Evolutionary conservation across 2,888 invertebrate genomes (phyloP).

Genomic region (Drosophila affinis): DNA sequence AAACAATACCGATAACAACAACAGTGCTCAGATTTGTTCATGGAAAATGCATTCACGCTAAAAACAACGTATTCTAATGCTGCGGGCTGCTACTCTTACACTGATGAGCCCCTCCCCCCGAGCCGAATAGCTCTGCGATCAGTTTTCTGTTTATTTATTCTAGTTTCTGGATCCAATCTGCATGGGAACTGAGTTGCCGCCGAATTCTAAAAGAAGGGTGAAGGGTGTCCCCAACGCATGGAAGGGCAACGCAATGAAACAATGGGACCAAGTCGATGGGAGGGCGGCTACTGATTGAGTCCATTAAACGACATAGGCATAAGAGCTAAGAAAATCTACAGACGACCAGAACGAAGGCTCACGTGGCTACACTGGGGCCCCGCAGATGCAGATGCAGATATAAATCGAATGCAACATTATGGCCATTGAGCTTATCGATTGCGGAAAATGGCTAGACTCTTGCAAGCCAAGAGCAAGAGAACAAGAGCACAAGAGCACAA

Average conservation of each 20-base stretch:
- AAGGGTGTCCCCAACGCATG: background rate
- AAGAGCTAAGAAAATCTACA: conserved; percentile 2
- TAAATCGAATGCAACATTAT: conserved; percentile 34
- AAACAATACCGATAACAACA: background rate
- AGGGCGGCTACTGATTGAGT: background rate
- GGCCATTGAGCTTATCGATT: conserved; percentile 9
- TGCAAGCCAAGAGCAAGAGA: too few relatives aligned
- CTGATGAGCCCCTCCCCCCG: too few relatives aligned
- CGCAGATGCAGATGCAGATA: background rate
- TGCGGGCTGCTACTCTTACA: background rate
- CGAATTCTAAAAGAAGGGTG: too few relatives aligned
- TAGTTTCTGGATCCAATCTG: too few relatives aligned
- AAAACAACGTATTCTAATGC: conserved; percentile 26
- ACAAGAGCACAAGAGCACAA: background rate
- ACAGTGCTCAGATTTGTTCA: conserved; percentile 14
- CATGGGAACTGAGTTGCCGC: too few relatives aligned
- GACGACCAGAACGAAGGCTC: background rate
- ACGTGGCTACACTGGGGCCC: background rate
- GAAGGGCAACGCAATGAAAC: background rate
- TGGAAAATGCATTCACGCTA: conserved; percentile 19
- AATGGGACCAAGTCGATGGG: conserved; percentile 15
- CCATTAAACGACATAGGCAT: background rate
- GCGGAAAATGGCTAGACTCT: conserved; percentile 33
- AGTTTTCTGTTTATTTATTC: too few relatives aligned
- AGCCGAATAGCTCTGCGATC: too few relatives aligned